phyloP scores from a whole-genome alignment of 2,888 invertebrate genomes.

The Epiblema foenella region DNA sequence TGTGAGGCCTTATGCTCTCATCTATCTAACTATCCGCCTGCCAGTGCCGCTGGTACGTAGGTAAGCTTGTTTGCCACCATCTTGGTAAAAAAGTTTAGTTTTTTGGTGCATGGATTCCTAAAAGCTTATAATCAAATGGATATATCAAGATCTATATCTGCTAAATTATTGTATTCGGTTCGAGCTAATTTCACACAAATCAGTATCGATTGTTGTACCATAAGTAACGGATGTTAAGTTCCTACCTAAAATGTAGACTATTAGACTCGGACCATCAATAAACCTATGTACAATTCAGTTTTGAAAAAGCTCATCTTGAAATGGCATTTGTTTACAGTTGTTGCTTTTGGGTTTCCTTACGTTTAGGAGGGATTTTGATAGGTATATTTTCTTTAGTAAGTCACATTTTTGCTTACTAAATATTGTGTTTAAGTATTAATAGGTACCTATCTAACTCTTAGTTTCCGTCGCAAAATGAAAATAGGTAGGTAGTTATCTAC shows the following conservation, averaged over 20 bases:
- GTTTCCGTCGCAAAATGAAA: background rate
- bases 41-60: background rate
- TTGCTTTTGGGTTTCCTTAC: slow-evolving; percentile 80
- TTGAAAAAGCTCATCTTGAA: slow-evolving; percentile 1
- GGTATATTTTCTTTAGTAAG: slow-evolving; percentile 72
- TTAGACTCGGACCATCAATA: background rate
- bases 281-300: background rate
- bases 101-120: slow-evolving; percentile 4
- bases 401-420: slow-evolving; percentile 23
- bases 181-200: background rate
- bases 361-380: slow-evolving; percentile 75
- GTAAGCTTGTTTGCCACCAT: background rate
- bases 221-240: background rate
- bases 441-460: no score
- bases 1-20: no score
- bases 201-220: slow-evolving; percentile 5
- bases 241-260: background rate
- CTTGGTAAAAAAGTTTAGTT: background rate
- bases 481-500: no score
- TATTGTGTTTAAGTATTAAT: no score
- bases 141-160: slow-evolving; percentile 25
- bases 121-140: slow-evolving; percentile 14
- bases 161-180: slow-evolving; percentile 8
- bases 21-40: no score
- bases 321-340: slow-evolving; percentile 79